Evolutionary conservation across 2,888 invertebrate species (phyloP), one percentile per base, ranked within the genome.

Genomic region (Conistra vaccinii): DNA sequence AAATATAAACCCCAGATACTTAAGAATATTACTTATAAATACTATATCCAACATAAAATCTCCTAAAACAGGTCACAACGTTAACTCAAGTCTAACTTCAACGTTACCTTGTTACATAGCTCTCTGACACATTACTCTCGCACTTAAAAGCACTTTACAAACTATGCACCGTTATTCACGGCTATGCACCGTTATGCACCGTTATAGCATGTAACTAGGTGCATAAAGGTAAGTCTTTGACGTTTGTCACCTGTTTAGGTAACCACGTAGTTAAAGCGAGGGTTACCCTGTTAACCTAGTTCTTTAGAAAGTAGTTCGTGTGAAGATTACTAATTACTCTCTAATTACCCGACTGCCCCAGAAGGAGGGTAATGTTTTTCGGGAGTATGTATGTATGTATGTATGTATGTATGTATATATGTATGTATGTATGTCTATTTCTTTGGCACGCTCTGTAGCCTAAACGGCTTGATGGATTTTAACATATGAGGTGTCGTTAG

Each of bases 281-380:
- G 14, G 69, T 48, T 65, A 58, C 58, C 80, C 75, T 61, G 80
- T 80, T 84, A 65, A 84, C 83, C 81, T 14, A 55, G 32, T 76
- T 83, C 57, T 68, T 68, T 73, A 53, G 57, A 66, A 67, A 26
- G 42, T 45, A 39, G 55, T 58, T 60, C 48, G 60, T 68, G 75
- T 55, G 62, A 69, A 73, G 45, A 68, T 70, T 58, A 61, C 26
- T 80, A 84, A 80, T 73, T 66, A 80, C 72, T 73, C 53, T 35
- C 20, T 83, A 80, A 84, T 84, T n/a, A n/a, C n/a, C n/a, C n/a
- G n/a, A n/a, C n/a, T n/a, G n/a, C n/a, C n/a, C n/a, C n/a, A n/a
- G n/a, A n/a, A n/a, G n/a, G n/a, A n/a, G n/a, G n/a, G n/a, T n/a
- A n/a, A n/a, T n/a, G n/a, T n/a, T n/a, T n/a, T n/a, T n/a, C n/a